Evolutionary conservation across 2,888 invertebrate genomes (phyloP).

Genomic region (Pimpla rufipes): DNA sequence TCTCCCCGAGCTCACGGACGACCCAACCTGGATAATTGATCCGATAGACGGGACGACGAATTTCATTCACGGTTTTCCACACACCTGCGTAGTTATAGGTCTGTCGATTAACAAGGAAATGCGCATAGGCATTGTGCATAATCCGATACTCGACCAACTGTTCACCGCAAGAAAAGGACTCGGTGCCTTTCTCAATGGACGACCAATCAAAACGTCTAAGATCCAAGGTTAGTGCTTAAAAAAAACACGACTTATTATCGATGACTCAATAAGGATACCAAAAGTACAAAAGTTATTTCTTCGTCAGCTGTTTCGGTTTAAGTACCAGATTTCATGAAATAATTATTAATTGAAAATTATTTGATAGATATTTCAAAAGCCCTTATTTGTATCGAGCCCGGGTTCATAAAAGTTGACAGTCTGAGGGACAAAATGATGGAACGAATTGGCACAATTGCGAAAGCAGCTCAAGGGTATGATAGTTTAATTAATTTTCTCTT

Average conservation of each 20-base stretch:
- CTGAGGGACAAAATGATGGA: slow-evolving; percentile 79
- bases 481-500: neutral
- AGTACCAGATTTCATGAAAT: neutral
- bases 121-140: slow-evolving; percentile 91
- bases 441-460: slow-evolving; percentile 77
- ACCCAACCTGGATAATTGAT: slow-evolving; percentile 95
- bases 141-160: slow-evolving; percentile 91
- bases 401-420: slow-evolving; percentile 80
- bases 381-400: slow-evolving; percentile 81
- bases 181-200: slow-evolving; percentile 92
- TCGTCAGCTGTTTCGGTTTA: slow-evolving; percentile 31
- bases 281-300: neutral
- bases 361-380: slow-evolving; percentile 80
- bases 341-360: neutral
- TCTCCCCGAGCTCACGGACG: slow-evolving; percentile 89
- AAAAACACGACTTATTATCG: neutral
- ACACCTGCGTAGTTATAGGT: slow-evolving; percentile 91
- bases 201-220: slow-evolving; percentile 87
- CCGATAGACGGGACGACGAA: slow-evolving; percentile 97
- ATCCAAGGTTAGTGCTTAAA: slow-evolving; percentile 84
- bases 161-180: slow-evolving; percentile 91
- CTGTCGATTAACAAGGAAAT: slow-evolving; percentile 87
- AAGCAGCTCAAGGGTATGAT: slow-evolving; percentile 80
- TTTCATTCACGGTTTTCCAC: slow-evolving; percentile 91
- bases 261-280: neutral